Percentiles rank a stretch among this genome's conserved stretches.
Evolutionary conservation across 2,797 vertebrate species (phyloP).

Genomic region (Catharus ustulatus): DNA sequence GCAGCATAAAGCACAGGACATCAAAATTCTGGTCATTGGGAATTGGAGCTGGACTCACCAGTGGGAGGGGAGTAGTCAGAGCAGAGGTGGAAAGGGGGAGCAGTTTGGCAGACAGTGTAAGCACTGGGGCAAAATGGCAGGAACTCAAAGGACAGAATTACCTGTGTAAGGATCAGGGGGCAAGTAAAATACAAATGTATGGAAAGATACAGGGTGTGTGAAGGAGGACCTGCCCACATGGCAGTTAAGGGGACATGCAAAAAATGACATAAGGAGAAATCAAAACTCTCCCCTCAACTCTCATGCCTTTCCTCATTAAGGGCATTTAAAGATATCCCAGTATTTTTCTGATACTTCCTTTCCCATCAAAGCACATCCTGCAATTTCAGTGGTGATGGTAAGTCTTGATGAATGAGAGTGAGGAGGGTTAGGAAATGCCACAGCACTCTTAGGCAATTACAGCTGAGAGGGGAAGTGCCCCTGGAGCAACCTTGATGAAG

Average conservation of each 20-base stretch:
- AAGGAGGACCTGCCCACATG: background rate
- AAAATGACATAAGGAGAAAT: background rate
- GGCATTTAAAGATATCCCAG: background rate
- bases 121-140: background rate
- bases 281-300: background rate
- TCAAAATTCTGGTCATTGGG: background rate
- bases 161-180: background rate
- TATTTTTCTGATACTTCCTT: slow-evolving; percentile 7
- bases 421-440: background rate
- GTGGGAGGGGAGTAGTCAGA: background rate
- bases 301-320: background rate
- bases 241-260: background rate
- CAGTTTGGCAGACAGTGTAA: background rate
- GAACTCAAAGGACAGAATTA: background rate
- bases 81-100: background rate
- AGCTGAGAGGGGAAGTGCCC: background rate
- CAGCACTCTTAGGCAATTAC: background rate
- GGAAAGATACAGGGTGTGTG: background rate
- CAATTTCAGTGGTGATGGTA: background rate
- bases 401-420: background rate
- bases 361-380: slow-evolving; percentile 23
- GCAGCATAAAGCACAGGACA: background rate
- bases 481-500: background rate
- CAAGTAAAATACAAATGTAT: background rate
- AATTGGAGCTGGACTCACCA: background rate